phyloP scores from a whole-genome alignment of 2,888 invertebrate species.

The Drosophila anceps region DNA sequence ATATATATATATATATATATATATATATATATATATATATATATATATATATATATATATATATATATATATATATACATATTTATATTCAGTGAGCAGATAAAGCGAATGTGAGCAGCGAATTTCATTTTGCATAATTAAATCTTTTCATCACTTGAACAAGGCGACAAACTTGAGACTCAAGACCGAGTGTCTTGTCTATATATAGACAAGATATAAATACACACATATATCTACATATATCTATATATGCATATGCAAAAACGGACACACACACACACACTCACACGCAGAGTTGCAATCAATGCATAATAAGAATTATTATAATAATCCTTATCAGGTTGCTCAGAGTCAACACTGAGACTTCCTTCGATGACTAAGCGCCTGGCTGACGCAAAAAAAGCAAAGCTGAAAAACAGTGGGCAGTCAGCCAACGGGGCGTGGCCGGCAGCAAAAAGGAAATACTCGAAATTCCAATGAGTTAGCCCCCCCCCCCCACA shows the following conservation, averaged over 20 bases:
- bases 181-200: constrained; percentile 31
- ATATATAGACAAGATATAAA: constrained; percentile 48
- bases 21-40: constrained; percentile 31
- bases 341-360: constrained; percentile 29
- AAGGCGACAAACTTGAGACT: constrained; percentile 40
- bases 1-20: constrained; percentile 28
- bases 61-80: constrained; percentile 24
- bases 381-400: constrained; percentile 23
- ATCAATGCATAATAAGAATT: constrained; percentile 38
- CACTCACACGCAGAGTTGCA: constrained; percentile 1
- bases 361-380: constrained; percentile 55
- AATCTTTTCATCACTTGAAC: constrained; percentile 58
- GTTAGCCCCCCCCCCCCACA: constrained; percentile 55
- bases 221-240: constrained; percentile 10
- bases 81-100: constrained; percentile 19
- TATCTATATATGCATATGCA: constrained; percentile 16
- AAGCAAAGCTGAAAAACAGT: neutral
- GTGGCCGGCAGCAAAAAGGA: constrained; percentile 53
- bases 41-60: too few species aligned
- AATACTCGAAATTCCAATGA: constrained; percentile 67
- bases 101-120: constrained; percentile 17
- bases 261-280: too few species aligned
- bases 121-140: constrained; percentile 66
- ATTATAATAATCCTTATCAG: constrained; percentile 66
- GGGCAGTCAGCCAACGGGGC: neutral